Base-by-base conservation (phyloP, 2,113 vertebrate species). In the Eurystomus gularis region DNA sequence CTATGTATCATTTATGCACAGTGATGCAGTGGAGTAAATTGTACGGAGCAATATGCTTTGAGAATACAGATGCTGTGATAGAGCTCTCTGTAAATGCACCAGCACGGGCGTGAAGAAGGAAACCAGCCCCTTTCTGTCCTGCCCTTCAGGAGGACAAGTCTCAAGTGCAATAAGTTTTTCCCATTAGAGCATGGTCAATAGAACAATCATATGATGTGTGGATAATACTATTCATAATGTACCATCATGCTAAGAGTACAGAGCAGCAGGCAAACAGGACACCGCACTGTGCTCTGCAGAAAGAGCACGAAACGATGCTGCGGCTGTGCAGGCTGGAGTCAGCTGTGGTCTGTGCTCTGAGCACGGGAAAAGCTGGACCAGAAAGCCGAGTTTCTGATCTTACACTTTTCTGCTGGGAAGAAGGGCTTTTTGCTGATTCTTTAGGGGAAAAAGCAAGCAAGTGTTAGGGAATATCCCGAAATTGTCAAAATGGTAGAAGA, bases 181-280 rank as follows among this genome's bases (percentile, higher is more conserved):
- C 83, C 88, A 54, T 90, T 92, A 60, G 39, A 81, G 58, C 3
- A 0, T 69, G 58, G 78, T 87, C 90, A 82, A 48, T 83, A 82
- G 85, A 71, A 94, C 82, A 80, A 75, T 71, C 39, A 3, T 64
- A 44, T 2, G 7, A 33, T 0, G 0, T 31, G 70, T 49, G 75
- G 82, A n/a, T n/a, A n/a, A n/a, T n/a, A n/a, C n/a, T n/a, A n/a
- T n/a, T n/a, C n/a, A n/a, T n/a, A n/a, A n/a, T n/a, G n/a, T n/a
- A n/a, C n/a, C n/a, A n/a, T n/a, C n/a, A 0, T 57, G 71, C 68
- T 77, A 40, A 65, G 37, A 80, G 87, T 84, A 78, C 5, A 52
- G 65, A 81, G 82, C 82, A 61, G 90, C 52, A 80, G 95, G 94
- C 85, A 82, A 92, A 90, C 90, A 66, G 88, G 88, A 88, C 48